A percentile compares a stretch with the other conserved stretches of the same genome.
Evolutionary conservation across 2,797 vertebrate species (phyloP).

Genomic region (Vireo griseus): DNA sequence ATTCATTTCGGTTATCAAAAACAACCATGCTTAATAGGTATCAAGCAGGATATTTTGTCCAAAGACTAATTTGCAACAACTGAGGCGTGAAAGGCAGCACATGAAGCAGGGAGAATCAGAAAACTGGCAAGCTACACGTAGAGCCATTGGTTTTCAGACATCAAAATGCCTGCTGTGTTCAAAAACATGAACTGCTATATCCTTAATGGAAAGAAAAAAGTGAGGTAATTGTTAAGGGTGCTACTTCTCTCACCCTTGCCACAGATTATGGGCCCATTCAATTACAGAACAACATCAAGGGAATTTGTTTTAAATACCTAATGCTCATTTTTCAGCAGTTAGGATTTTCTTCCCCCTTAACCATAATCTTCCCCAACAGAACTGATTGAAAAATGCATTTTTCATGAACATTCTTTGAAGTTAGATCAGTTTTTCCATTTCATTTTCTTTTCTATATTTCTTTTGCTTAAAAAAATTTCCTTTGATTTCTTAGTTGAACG

Average conservation of each 20-base stretch:
- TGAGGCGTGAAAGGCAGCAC: not conserved
- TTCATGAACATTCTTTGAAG: not conserved
- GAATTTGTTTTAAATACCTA: not conserved
- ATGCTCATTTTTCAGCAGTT: not conserved
- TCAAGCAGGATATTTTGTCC: not conserved
- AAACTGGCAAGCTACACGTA: not conserved
- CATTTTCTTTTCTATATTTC: not conserved
- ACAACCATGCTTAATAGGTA: not conserved
- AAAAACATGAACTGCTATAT: not conserved
- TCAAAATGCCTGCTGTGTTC: not conserved
- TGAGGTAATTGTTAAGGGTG: not conserved
- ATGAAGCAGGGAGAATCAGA: not conserved
- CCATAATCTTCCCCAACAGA: not conserved
- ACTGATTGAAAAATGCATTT: not conserved
- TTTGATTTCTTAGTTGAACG: not conserved
- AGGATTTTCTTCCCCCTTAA: not conserved
- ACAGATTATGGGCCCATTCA: not conserved
- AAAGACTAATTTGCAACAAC: not conserved
- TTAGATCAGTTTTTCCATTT: not conserved
- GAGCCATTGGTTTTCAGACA: not conserved
- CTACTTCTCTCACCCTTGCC: not conserved
- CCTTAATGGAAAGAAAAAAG: not conserved
- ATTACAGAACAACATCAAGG: not conserved
- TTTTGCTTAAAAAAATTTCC: not conserved
- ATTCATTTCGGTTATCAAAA: not conserved